Base-by-base conservation (phyloP, 1,140 invertebrate genomes). In the Eumeta japonica region DNA sequence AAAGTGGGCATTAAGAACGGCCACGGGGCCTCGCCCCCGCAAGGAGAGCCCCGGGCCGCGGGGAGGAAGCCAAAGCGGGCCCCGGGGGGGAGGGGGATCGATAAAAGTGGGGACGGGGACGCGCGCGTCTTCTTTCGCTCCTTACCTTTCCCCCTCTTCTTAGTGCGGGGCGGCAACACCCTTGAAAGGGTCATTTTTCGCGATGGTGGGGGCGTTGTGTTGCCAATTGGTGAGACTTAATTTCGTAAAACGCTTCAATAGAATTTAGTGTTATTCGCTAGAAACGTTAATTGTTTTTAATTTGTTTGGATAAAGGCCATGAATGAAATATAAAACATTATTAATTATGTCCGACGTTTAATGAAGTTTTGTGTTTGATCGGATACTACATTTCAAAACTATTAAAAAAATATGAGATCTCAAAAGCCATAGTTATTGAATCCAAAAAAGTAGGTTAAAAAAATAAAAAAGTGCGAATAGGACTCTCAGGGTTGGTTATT, bases 171-270 rank as follows among this genome's bases (percentile, higher is more conserved):
- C n/a, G n/a, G n/a, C n/a, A n/a, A n/a, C n/a, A n/a, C n/a, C n/a
- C n/a, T n/a, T n/a, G n/a, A n/a, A 24, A n/a, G 20, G 20, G n/a
- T 24, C 5, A 24, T 5, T 5, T 24, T 24, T n/a, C n/a, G 20
- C 20, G 20, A n/a, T 24, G 5, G 20, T 59, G 47, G 64, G 52
- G 55, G 43, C 13, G 48, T 24, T 48, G 52, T 44, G 56, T 45
- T 67, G 58, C 62, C 62, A 41, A 59, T 59, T 41, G 50, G 58
- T 45, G 55, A 68, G 68, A 58, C 67, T 72, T 70, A 70, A 72
- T 63, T 67, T 62, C 61, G 63, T 67, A 66, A 67, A 55, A 52
- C 55, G 59, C 63, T 64, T 64, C 63, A 70, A 72, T 72, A 63
- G 66, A 58, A 58, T 56, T 55, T 50, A 56, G 55, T 52, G 67